Percentiles rank a stretch among this genome's conserved stretches.
Conservation (phyloP, 2,888 invertebrate genomes). For the Heliconius cydno region DNA sequence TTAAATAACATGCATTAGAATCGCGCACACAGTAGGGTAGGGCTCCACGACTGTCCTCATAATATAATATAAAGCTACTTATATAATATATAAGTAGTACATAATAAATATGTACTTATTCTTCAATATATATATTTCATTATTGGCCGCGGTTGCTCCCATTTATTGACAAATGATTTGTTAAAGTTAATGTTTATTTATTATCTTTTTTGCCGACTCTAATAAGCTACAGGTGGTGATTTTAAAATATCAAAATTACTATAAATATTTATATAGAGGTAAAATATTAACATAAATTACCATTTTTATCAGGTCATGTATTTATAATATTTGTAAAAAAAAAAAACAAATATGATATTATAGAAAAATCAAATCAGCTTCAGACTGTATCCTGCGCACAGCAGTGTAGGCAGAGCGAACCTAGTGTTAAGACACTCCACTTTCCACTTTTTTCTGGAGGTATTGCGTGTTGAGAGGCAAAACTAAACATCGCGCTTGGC, state of each 20-base stretch:
- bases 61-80: too few relatives aligned
- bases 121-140: not conserved
- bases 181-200: not conserved
- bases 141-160: not conserved
- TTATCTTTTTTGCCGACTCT: constrained; percentile 6
- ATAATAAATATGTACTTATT: not conserved
- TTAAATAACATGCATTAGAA: not conserved
- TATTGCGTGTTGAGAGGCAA: too few relatives aligned
- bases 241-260: not conserved
- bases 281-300: constrained; percentile 3
- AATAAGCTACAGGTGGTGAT: constrained; percentile 12
- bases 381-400: too few relatives aligned
- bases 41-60: too few relatives aligned
- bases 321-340: not conserved
- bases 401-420: too few relatives aligned
- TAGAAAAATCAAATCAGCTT: too few relatives aligned
- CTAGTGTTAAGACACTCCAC: too few relatives aligned
- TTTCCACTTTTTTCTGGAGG: too few relatives aligned
- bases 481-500: too few relatives aligned
- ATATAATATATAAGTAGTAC: not conserved
- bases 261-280: constrained; percentile 16
- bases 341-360: not conserved
- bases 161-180: constrained; percentile 18
- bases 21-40: too few relatives aligned
- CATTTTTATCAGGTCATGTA: not conserved